Evolutionary conservation across 1,140 invertebrate species (phyloP), one percentile per base, ranked within the genome.

Genomic region (Cryptotermes secundus): DNA sequence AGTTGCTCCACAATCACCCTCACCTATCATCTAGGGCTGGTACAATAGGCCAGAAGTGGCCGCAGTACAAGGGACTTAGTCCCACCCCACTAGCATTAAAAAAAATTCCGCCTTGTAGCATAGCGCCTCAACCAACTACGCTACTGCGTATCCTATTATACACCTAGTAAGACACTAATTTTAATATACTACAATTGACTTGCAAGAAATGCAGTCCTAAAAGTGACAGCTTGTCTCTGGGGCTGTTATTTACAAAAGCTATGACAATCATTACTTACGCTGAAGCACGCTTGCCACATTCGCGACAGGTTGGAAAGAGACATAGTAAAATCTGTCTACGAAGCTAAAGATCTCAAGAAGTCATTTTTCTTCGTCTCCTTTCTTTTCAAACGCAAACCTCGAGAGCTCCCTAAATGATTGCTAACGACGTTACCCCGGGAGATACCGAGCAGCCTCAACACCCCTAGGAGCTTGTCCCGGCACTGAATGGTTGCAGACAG

Each of bases 391-490:
- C 26, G 59, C 59, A 72, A 72, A 72, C 59, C 26, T 31, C 59
- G 31, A 72, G 59, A 72, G 59, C 59, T 72, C 59, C 26, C 59
- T 72, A 72, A 72, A 72, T 72, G 59, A 31, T 72, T 72, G 31
- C 59, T 72, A 72, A 72, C 59, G 59, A 72, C 59, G 59, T 72
- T 72, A 72, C 59, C 59, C 59, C 10, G n/a, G 26, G 59, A n/a
- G 59, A 26, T 4, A n/a, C 59, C 31, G 59, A 26, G 59, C 7
- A 31, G 26, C 14, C 31, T 72, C 59, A 72, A 72, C 19, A 31
- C 19, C 59, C n/a, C 59, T 16, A 72, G 59, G 59, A 72, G 31
- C 59, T 31, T 72, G 59, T 72, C 59, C 59, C 59, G 31, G 14
- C 7, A 72, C 14, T 49, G 45, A 49, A 49, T 22, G 45, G 19